Percentiles rank a stretch among this genome's conserved stretches.
These are phyloP conservation scores for Oxyura jamaicensis DNA, from an alignment of 2,113 vertebrate genomes.

Conservation along the genomic window DNA sequence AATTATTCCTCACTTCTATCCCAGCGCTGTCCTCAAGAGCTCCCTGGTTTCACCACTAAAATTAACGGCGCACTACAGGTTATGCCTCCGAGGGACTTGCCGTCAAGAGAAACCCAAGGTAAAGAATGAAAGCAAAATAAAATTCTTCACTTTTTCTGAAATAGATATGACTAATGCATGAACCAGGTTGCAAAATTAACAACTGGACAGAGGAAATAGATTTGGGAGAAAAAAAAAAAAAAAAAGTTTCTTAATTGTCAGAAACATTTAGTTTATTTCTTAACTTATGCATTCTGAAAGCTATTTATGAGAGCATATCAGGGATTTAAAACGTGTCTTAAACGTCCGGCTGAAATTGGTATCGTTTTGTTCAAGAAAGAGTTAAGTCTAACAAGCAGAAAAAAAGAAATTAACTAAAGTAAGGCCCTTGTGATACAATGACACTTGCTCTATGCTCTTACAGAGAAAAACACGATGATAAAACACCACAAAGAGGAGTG, in stretches of 20 bases:
- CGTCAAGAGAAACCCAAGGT: background rate
- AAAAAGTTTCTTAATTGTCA: background rate
- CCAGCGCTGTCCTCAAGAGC: background rate
- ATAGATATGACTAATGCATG: background rate
- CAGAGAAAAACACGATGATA: constrained; percentile 89
- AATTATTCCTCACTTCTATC: constrained; percentile 55
- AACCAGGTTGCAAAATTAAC: background rate
- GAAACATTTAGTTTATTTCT: background rate
- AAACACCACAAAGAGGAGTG: constrained; percentile 98
- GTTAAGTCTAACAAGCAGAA: constrained; percentile 88
- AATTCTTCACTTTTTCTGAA: background rate
- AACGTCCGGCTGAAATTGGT: background rate
- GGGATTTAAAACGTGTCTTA: background rate
- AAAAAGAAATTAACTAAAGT: constrained; percentile 93
- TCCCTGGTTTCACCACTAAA: constrained; percentile 18
- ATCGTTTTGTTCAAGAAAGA: constrained; percentile 60
- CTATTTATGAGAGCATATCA: accelerated
- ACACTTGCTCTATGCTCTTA: constrained; percentile 94
- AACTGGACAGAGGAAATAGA: background rate
- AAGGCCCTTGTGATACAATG: constrained; percentile 94
- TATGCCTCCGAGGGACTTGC: background rate
- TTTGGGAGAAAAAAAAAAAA: background rate
- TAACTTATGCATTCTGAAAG: background rate
- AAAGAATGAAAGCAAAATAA: background rate
- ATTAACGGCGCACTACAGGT: constrained; percentile 22